A percentile compares a stretch with the other conserved stretches of the same genome.
Conservation (phyloP, 2,113 vertebrate genomes). For the Pomatostomus ruficeps region DNA sequence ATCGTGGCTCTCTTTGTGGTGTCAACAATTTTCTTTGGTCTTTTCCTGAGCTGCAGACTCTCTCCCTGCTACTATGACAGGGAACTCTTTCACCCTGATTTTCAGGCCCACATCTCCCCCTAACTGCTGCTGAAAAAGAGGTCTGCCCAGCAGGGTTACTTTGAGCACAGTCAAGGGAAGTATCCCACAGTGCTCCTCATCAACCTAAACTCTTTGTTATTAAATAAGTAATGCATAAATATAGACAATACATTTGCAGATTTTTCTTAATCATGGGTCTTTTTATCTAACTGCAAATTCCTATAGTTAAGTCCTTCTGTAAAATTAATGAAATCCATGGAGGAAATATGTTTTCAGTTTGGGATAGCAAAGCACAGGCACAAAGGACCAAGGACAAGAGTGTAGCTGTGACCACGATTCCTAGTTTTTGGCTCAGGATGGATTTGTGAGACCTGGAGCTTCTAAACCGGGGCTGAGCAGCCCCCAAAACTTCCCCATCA, state of each 20-base stretch:
- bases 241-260: neutral
- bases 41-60: neutral
- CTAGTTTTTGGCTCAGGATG: neutral
- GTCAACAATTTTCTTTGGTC: neutral
- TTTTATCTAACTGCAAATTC: neutral
- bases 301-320: neutral
- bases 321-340: rapidly evolving
- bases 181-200: neutral
- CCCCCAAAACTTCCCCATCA: neutral
- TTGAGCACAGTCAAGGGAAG: neutral
- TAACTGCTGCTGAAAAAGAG: neutral
- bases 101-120: neutral
- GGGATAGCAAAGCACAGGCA: neutral
- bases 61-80: rapidly evolving
- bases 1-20: neutral
- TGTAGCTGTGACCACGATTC: neutral
- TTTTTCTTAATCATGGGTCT: neutral
- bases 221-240: neutral
- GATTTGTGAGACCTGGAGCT: neutral
- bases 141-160: neutral
- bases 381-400: neutral
- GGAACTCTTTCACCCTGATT: neutral
- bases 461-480: neutral
- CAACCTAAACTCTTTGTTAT: neutral
- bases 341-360: neutral